Conservation (phyloP, 2,888 invertebrate species). For the Notocelia uddmanniana region DNA sequence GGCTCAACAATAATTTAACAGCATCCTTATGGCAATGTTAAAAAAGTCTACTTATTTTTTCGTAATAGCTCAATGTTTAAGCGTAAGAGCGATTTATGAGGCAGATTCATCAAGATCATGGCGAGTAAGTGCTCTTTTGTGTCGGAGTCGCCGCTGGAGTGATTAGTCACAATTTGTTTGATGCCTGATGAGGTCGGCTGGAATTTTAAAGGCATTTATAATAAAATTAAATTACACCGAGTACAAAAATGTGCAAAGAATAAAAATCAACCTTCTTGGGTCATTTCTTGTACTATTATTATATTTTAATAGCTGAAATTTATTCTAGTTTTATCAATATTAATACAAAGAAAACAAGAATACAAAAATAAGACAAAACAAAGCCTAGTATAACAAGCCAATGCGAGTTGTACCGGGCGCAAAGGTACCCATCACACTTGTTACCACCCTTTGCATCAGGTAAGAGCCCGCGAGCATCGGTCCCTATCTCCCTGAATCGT, state of each 20-base stretch:
- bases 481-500: no score
- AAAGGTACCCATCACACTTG: no score
- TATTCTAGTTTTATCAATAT: no score
- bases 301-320: no score
- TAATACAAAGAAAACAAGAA: no score
- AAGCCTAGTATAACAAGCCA: no score
- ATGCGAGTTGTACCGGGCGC: no score
- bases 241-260: no score
- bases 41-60: not conserved
- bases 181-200: constrained; percentile 13
- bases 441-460: no score
- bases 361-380: no score
- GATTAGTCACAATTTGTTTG: constrained; percentile 40
- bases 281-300: no score
- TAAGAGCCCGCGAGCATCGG: no score
- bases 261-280: not conserved
- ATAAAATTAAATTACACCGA: not conserved
- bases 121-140: constrained; percentile 41
- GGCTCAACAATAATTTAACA: not conserved
- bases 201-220: not conserved
- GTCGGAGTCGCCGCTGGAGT: constrained; percentile 9
- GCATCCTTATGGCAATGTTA: not conserved
- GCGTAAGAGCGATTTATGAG: not conserved
- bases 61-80: not conserved
- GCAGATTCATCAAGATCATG: constrained; percentile 42